Conservation (phyloP, 2,797 vertebrate genomes). For the Arnoldichthys spilopterus region DNA sequence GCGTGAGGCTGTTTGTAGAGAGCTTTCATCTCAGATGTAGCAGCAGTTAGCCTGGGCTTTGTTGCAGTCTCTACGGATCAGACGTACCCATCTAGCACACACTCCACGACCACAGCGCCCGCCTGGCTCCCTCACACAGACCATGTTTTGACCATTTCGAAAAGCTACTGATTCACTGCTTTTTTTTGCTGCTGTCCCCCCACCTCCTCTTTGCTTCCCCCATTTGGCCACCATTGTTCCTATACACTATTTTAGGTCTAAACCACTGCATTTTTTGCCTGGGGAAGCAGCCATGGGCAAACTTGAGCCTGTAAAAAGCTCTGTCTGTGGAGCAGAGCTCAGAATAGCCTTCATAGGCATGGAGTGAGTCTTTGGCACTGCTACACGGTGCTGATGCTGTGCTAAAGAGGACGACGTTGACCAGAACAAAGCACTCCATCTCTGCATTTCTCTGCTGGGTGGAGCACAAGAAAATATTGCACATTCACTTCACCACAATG, state of each 20-base stretch:
- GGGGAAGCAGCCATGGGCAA: slow-evolving; percentile 42
- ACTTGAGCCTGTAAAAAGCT: slow-evolving; percentile 50
- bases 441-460: slow-evolving; percentile 41
- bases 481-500: slow-evolving; percentile 31
- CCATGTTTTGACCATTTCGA: slow-evolving; percentile 33
- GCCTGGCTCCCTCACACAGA: slow-evolving; percentile 46
- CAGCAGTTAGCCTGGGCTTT: slow-evolving; percentile 36
- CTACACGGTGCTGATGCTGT: slow-evolving; percentile 35
- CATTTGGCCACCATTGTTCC: slow-evolving; percentile 42
- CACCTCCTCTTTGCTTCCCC: slow-evolving; percentile 4
- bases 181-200: slow-evolving; percentile 15
- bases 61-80: slow-evolving; percentile 53
- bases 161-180: slow-evolving; percentile 18
- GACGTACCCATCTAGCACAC: slow-evolving; percentile 62
- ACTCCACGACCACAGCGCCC: slow-evolving; percentile 62
- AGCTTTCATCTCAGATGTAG: slow-evolving; percentile 43
- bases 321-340: slow-evolving; percentile 47
- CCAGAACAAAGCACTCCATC: slow-evolving; percentile 41
- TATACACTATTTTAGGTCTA: slow-evolving; percentile 47
- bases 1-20: slow-evolving; percentile 54
- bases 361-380: slow-evolving; percentile 43
- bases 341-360: slow-evolving; percentile 46
- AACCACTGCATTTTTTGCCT: slow-evolving; percentile 53
- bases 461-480: slow-evolving; percentile 45
- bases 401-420: slow-evolving; percentile 40